phyloP scores from a whole-genome alignment of 2,113 vertebrate genomes.

The Pithys albifrons region DNA sequence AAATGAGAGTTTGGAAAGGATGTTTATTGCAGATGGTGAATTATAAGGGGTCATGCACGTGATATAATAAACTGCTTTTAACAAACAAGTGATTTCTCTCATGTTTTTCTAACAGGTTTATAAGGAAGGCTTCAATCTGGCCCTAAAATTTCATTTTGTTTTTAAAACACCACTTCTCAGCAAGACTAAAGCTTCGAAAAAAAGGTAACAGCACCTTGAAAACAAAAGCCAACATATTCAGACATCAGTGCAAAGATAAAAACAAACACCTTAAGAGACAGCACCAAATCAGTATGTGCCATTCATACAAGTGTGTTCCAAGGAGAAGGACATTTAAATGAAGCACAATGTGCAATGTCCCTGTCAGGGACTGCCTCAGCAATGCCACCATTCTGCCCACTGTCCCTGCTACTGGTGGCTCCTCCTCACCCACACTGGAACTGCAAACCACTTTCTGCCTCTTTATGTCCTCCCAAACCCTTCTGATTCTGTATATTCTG shows the following conservation, averaged over 20 bases:
- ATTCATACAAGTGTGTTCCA: not conserved
- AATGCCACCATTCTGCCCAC: not conserved
- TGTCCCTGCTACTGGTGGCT: not conserved
- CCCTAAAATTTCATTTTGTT: not conserved
- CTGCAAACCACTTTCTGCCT: not conserved
- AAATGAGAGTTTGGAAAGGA: slow-evolving; percentile 1
- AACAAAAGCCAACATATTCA: not conserved
- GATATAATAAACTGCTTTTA: not conserved
- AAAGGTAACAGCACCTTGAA: not conserved
- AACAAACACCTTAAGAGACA: not conserved
- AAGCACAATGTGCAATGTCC: not conserved
- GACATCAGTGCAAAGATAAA: rapidly evolving
- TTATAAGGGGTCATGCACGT: not conserved
- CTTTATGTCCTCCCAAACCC: not conserved
- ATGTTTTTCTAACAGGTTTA: not conserved
- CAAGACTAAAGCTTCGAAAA: not conserved
- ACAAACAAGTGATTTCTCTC: slow-evolving; percentile 3
- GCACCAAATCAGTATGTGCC: not conserved
- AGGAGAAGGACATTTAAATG: not conserved
- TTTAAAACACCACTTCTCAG: slow-evolving; percentile 3
- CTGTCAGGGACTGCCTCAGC: not conserved
- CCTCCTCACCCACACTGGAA: not conserved
- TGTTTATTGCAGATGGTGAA: slow-evolving; percentile 25
- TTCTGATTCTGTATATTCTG: not conserved
- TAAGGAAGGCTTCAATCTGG: not conserved